Base-by-base conservation (phyloP, 2,888 invertebrate species). In the Cryptus viduatorius region DNA sequence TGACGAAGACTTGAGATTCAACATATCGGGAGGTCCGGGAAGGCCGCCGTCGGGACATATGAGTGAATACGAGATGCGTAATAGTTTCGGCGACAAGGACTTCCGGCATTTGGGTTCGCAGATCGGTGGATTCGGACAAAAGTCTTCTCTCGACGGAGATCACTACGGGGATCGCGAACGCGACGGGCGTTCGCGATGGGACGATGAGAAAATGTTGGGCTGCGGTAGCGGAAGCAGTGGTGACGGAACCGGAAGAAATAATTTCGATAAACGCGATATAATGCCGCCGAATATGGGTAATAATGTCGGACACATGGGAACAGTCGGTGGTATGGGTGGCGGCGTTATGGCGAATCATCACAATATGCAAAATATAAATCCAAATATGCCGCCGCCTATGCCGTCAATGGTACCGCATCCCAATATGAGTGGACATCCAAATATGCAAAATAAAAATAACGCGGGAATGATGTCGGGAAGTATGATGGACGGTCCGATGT, bases 361-460 rank as follows among this genome's bases (percentile, higher is more conserved):
- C 61, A 92, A 92, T 37, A 92, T 92, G 90, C 93, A 93, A 78
- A 91, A 92, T 16, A 90, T 93, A 7, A 92, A 91, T 84, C 90
- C 93, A 0, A 91, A 92, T 37, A 91, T 91, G 90, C 91, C 90
- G 16, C 89, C 92, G 1, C 88, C 90, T 16, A 89, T 90, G 67
- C 87, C 89, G 24, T 87, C 87, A 44, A 81, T 91, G 75, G 88
- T 90, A 10, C 88, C 89, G 4, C 92, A 91, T 85, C 87, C 90
- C 3, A 90, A 89, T 24, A 89, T 90, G 88, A 83, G 88, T 8
- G 91, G 90, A 29, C 90, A 90, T 75, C 87, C 90, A 8, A 80
- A 69, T 5, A 92, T 91, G 87, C 89, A 89, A 64, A 89, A 77
- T n/a, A 89, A 89, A 50, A 86, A 82, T 37, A 85, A 69, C 64